Conservation (phyloP, 2,888 invertebrate species). For the Desoria tigrina region DNA sequence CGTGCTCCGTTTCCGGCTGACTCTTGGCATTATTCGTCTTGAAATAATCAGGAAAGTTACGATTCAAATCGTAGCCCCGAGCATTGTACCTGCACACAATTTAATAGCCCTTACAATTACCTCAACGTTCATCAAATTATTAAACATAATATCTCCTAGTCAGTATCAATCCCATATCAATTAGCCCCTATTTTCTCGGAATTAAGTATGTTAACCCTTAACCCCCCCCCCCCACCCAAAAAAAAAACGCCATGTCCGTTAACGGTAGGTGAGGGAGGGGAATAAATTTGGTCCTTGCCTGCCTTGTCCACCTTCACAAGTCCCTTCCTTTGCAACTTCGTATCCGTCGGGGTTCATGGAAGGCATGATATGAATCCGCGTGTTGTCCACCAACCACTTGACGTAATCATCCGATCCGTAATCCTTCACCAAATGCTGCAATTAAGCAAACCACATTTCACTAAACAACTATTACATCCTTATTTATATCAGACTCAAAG, state of each 20-base stretch:
- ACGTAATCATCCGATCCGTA: conserved; percentile 76
- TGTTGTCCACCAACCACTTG: conserved; percentile 87
- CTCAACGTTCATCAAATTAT: not conserved
- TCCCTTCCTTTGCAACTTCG: conserved; percentile 84
- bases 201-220: too few relatives aligned
- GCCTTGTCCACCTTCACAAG: conserved; percentile 83
- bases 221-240: too few relatives aligned
- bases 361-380: conserved; percentile 94
- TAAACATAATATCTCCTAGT: too few relatives aligned
- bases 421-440: conserved; percentile 78
- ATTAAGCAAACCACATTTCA: too few relatives aligned
- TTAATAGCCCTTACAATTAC: not conserved
- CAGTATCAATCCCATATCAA: too few relatives aligned
- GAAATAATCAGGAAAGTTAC: conserved; percentile 95
- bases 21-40: conserved; percentile 81
- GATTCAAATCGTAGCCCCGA: conserved; percentile 84
- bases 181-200: too few relatives aligned
- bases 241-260: too few relatives aligned
- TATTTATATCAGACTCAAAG: too few relatives aligned
- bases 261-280: too few relatives aligned
- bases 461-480: not conserved
- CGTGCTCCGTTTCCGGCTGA: conserved; percentile 92
- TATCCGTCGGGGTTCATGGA: conserved; percentile 99
- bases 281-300: conserved; percentile 62
- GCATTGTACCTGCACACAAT: conserved; percentile 71